A percentile compares a stretch with the other conserved stretches of the same genome.
phyloP scores from a whole-genome alignment of 2,113 vertebrate species.

The Ahaetulla prasina region DNA sequence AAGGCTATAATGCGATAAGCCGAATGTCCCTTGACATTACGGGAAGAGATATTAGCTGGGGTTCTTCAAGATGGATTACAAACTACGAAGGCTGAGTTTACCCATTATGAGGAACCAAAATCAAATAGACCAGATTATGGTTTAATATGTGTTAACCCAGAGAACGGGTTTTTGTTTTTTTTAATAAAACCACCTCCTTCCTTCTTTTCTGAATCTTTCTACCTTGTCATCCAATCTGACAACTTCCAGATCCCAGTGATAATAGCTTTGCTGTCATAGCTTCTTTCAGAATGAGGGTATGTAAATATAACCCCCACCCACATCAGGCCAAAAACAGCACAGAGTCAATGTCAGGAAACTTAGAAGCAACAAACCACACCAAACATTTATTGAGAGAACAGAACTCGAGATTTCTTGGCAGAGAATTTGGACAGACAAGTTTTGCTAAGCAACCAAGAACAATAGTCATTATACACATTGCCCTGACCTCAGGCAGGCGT shows the following conservation, averaged over 20 bases:
- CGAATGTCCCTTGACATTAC: background rate
- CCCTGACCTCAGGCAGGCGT: background rate
- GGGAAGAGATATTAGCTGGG: background rate
- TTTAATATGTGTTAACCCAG: background rate
- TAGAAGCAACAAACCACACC: background rate
- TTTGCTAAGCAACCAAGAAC: background rate
- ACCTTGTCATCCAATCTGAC: background rate
- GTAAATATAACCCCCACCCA: background rate
- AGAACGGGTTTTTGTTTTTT: background rate
- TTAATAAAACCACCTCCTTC: background rate
- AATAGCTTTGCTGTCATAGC: background rate
- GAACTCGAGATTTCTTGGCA: background rate
- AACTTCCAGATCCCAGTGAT: background rate
- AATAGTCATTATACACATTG: background rate
- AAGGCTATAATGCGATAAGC: background rate
- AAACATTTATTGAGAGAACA: slow-evolving; percentile 4
- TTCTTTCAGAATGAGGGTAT: background rate
- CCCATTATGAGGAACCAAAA: background rate
- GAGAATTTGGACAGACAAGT: background rate
- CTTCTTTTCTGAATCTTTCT: background rate
- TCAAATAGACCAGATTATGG: background rate
- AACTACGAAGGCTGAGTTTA: background rate
- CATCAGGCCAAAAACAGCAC: background rate
- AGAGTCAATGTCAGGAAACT: background rate
- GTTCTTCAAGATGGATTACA: background rate